Evolutionary conservation across 1,140 invertebrate genomes (phyloP).

Genomic region (Zaprionus camerounensis): DNA sequence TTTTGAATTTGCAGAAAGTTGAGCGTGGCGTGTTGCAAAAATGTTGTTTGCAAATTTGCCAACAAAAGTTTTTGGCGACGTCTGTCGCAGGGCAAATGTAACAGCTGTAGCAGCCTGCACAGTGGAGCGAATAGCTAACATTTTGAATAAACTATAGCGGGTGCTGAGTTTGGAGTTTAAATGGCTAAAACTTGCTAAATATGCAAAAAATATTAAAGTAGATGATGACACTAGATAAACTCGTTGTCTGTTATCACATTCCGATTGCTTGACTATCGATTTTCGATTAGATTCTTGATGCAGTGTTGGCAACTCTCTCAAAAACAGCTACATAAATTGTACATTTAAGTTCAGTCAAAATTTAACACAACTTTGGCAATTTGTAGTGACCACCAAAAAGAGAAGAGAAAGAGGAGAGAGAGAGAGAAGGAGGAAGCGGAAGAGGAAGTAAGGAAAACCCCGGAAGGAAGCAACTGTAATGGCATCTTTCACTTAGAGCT

Average conservation of each 20-base stretch:
- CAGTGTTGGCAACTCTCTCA: background rate
- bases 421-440: constrained; percentile 28
- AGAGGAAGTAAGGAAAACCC: constrained; percentile 16
- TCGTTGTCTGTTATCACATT: background rate
- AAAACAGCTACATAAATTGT: constrained; percentile 5
- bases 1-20: constrained; percentile 70
- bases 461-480: constrained; percentile 56
- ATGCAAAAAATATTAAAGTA: background rate
- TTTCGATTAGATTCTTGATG: background rate
- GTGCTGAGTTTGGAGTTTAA: background rate
- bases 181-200: background rate
- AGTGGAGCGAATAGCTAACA: constrained; percentile 1
- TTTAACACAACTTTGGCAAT: constrained; percentile 5
- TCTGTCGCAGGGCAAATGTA: constrained; percentile 48
- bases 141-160: background rate
- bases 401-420: background rate
- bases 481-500: constrained; percentile 60
- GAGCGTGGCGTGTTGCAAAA: constrained; percentile 51
- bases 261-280: background rate
- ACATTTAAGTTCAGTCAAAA: background rate
- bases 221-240: background rate
- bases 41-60: constrained; percentile 47
- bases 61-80: constrained; percentile 64
- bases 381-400: constrained; percentile 13
- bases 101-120: constrained; percentile 64